Conservation (phyloP, 2,797 vertebrate genomes). For the Notolabrus celidotus region DNA sequence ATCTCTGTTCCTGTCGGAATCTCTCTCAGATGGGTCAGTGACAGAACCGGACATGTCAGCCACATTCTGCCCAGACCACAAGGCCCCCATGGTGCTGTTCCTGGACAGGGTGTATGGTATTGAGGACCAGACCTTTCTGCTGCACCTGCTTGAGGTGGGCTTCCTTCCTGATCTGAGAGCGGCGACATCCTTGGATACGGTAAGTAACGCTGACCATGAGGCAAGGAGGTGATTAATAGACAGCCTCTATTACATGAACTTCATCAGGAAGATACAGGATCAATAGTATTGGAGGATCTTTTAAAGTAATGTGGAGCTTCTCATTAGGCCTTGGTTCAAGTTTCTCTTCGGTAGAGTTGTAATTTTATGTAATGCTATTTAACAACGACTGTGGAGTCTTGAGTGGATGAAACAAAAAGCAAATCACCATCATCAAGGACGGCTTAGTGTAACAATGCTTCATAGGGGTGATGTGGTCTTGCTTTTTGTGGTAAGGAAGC, state of each 20-base stretch:
- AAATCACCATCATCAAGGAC: too few species aligned
- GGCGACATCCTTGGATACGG: constrained; percentile 94
- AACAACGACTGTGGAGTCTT: constrained; percentile 15
- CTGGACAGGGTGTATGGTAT: constrained; percentile 97
- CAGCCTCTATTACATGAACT: constrained; percentile 17
- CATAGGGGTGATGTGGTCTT: too few species aligned
- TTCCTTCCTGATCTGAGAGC: constrained; percentile 97
- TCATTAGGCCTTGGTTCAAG: constrained; percentile 5
- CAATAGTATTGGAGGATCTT: constrained; percentile 19
- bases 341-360: constrained; percentile 18
- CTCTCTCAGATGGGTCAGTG: constrained; percentile 90
- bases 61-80: constrained; percentile 97
- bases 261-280: constrained; percentile 28
- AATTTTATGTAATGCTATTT: constrained; percentile 23
- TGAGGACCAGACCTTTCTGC: constrained; percentile 95
- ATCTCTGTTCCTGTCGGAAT: constrained; percentile 23
- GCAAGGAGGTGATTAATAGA: neutral
- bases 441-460: too few species aligned
- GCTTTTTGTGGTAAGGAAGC: too few species aligned
- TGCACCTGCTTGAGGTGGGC: constrained; percentile 96
- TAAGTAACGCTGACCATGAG: constrained; percentile 59
- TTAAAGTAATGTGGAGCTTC: constrained; percentile 25
- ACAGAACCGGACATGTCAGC: constrained; percentile 97
- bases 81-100: constrained; percentile 98
- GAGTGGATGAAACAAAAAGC: neutral